phyloP scores from a whole-genome alignment of 2,888 invertebrate species.

The Drosophila sordidapex region DNA sequence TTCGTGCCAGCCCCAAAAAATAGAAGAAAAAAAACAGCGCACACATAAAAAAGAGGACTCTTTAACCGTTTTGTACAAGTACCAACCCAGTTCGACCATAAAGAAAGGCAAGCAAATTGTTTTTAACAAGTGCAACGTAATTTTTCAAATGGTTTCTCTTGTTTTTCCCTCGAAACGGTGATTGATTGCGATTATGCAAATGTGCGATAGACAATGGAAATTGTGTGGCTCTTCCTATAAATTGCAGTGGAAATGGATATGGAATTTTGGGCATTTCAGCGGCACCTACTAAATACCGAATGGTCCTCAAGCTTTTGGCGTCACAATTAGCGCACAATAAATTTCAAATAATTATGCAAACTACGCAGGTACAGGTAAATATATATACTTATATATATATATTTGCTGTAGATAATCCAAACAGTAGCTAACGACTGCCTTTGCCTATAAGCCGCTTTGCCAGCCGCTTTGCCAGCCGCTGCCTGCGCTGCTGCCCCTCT shows the following conservation, averaged over 20 bases:
- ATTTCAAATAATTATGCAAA: slow-evolving; percentile 65
- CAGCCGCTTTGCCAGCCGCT: neutral
- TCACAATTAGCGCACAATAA: slow-evolving; percentile 76
- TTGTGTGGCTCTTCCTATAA: neutral
- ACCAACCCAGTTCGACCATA: slow-evolving; percentile 29
- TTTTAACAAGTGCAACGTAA: slow-evolving; percentile 78
- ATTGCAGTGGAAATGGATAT: neutral
- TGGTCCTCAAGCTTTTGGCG: slow-evolving; percentile 42
- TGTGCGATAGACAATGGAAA: slow-evolving; percentile 24
- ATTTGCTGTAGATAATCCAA: slow-evolving; percentile 29
- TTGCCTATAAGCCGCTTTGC: neutral
- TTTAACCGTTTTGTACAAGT: slow-evolving; percentile 43
- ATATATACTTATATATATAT: slow-evolving; percentile 16
- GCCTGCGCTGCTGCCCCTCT: neutral
- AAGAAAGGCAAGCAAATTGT: slow-evolving; percentile 63
- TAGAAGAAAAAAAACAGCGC: neutral
- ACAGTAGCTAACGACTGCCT: slow-evolving; percentile 34
- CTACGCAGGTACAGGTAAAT: slow-evolving; percentile 32
- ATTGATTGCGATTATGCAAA: slow-evolving; percentile 82
- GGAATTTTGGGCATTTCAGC: slow-evolving; percentile 17
- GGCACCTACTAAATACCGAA: slow-evolving; percentile 57
- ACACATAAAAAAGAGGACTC: slow-evolving; percentile 13
- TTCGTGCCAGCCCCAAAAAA: slow-evolving; percentile 21
- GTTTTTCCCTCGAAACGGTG: slow-evolving; percentile 44
- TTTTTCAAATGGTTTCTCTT: slow-evolving; percentile 73